Evolutionary conservation across 1,140 invertebrate genomes (phyloP), one percentile per base, ranked within the genome.

Genomic region (Acromyrmex echinatior): DNA sequence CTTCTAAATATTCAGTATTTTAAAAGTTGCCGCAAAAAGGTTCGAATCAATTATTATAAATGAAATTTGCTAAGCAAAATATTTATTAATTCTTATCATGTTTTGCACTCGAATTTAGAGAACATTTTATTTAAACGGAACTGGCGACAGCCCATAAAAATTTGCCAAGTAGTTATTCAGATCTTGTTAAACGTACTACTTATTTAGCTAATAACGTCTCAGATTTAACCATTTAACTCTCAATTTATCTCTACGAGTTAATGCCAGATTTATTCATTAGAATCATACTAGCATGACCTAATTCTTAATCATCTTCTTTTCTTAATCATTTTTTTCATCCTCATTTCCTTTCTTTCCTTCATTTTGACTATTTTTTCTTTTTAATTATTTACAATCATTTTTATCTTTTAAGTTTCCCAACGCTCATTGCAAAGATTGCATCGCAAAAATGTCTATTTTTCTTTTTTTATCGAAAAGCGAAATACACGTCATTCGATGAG

Each of bases 191-290:
- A 25, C 49, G 14, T 21, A 16, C 7, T 73, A 16, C n/a, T 73
- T n/a, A 60, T 82, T 82, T 74, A 18, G 18, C 39, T 74, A 74
- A 82, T 74, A 74, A 74, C 39, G 35, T 45, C 53, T 62, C 18
- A 45, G 53, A 60, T 53, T 82, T 53, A 16, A 82, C 18, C 53
- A 28, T 21, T 60, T 45, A 73, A 73, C 53, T 82, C 12, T 49
- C 39, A 49, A 62, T 82, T 60, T 82, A 7, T 21, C 16, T 58
- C 16, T 21, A 18, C 60, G 53, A 82, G 25, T 73, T 51, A 70
- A 56, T 39, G 21, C 5, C 53, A 62, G 53, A 74, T 49, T 73
- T 56, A 62, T 49, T 56, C 5, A 21, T 10, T 39, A 28, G 9
- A 58, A 39, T 53, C 45, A 49, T 49, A 21, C 28, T 14, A 60